Conservation (phyloP, 2,888 invertebrate genomes). For the Eilema depressum region DNA sequence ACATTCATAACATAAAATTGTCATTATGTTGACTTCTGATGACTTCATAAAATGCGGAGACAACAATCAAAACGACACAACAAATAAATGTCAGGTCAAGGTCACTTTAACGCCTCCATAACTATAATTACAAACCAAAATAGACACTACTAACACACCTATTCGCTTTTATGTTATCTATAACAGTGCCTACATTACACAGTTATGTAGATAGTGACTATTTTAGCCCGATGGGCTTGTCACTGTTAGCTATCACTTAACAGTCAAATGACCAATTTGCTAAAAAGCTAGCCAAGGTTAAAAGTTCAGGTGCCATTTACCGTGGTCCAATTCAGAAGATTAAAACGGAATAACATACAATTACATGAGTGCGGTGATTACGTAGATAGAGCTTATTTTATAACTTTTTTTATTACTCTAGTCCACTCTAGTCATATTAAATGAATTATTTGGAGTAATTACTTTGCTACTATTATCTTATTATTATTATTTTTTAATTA, state of each 20-base stretch:
- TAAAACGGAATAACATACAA: too few species aligned
- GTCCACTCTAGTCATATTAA: not conserved
- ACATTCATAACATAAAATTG: not conserved
- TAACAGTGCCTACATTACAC: not conserved
- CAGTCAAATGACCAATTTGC: constrained; percentile 68
- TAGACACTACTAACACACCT: constrained; percentile 8
- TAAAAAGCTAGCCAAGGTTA: constrained; percentile 71
- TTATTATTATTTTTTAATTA: not conserved
- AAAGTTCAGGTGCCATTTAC: constrained; percentile 49
- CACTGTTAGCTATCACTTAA: constrained; percentile 52
- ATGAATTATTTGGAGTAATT: not conserved
- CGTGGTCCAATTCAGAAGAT: constrained; percentile 13
- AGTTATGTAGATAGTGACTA: constrained; percentile 18
- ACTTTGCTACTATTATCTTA: not conserved
- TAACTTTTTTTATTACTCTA: not conserved
- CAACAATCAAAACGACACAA: not conserved
- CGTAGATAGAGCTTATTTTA: not conserved
- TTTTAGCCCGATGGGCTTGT: constrained; percentile 49
- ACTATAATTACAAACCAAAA: constrained; percentile 6
- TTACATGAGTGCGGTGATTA: not conserved
- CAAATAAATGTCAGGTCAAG: not conserved
- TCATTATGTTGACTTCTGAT: not conserved
- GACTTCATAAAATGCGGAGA: not conserved
- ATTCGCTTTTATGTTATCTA: constrained; percentile 8
- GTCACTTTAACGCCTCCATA: not conserved